phyloP scores from a whole-genome alignment of 2,888 invertebrate genomes.

The Linnaemya tessellans region DNA sequence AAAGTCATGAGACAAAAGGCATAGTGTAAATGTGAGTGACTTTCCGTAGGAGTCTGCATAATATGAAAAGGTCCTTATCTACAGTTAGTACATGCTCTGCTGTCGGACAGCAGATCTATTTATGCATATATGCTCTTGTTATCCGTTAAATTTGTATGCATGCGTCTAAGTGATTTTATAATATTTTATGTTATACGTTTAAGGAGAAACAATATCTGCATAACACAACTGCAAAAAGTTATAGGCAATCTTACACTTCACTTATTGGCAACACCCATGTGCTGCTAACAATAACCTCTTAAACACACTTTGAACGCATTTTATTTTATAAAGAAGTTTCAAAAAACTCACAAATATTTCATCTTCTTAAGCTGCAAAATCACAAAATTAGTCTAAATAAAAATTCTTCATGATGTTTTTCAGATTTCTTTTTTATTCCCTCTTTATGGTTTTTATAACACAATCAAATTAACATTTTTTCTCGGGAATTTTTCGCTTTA shows the following conservation, averaged over 20 bases:
- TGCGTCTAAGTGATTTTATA: constrained; percentile 7
- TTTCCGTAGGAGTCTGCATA: too few species aligned
- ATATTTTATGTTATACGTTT: constrained; percentile 15
- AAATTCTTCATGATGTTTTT: constrained; percentile 14
- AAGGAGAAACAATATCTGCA: not conserved
- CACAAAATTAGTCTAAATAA: constrained; percentile 19
- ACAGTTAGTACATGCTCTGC: too few species aligned
- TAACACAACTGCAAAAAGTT: too few species aligned
- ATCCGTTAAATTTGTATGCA: not conserved
- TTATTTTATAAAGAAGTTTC: not conserved
- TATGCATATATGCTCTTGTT: too few species aligned
- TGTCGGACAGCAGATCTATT: too few species aligned
- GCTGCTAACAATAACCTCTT: not conserved
- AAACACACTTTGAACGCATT: not conserved
- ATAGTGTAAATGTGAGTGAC: too few species aligned
- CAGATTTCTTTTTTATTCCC: not conserved
- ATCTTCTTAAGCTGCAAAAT: not conserved
- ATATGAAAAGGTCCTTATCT: too few species aligned
- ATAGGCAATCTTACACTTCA: not conserved
- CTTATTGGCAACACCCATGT: constrained; percentile 1
- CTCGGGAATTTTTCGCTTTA: not conserved
- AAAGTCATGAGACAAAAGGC: too few species aligned
- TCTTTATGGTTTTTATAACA: constrained; percentile 1
- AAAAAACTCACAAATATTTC: not conserved
- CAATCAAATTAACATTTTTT: constrained; percentile 39